Evolutionary conservation across 2,113 vertebrate species (phyloP), one percentile per base, ranked within the genome.

Genomic region (Microtus ochrogaster): DNA sequence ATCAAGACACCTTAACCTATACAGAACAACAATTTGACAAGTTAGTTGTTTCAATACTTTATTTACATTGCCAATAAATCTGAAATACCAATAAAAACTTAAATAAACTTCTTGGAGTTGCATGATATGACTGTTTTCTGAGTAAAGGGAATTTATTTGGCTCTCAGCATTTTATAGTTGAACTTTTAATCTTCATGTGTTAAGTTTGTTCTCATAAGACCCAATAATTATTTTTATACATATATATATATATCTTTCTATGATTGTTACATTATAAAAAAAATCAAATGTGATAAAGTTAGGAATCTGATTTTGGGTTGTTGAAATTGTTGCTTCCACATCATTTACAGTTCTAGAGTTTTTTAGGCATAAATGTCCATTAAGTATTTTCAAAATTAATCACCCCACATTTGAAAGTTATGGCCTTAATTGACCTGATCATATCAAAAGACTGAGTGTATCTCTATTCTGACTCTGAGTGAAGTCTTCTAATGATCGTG

Each of bases 51-150:
- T 77, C 6, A 73, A 28, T n/a, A 13, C 49, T 93, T 83, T 79
- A 72, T 28, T 22, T 63, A n/a, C 0, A 44, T 33, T 89, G 58
- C 26, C 49, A 94, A 78, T 58, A 89, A 87, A 91, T 91, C 10
- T 89, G 11, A 94, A 95, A 49, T 74, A 5, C 85, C 78, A 92
- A 47, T 95, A 91, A 70, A 89, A 85, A 65, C 36, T 52, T 96
- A 58, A 83, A 24, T 44, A 52, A 21, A 0, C n/a, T 17, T 55
- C 87, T 84, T 21, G 33, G 39, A 7, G 7, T 36, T 61, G 28
- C 2, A 58, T 90, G 92, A 73, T 95, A 82, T 87, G 68, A 26
- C 21, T 91, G 44, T 14, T 74, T 41, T 33, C 92, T 79, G 13
- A 33, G 28, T 72, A 92, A 88, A 92, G 7, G 7, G 4, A 63